phyloP scores from a whole-genome alignment of 2,797 vertebrate genomes.

The Ctenosaura bakeri region DNA sequence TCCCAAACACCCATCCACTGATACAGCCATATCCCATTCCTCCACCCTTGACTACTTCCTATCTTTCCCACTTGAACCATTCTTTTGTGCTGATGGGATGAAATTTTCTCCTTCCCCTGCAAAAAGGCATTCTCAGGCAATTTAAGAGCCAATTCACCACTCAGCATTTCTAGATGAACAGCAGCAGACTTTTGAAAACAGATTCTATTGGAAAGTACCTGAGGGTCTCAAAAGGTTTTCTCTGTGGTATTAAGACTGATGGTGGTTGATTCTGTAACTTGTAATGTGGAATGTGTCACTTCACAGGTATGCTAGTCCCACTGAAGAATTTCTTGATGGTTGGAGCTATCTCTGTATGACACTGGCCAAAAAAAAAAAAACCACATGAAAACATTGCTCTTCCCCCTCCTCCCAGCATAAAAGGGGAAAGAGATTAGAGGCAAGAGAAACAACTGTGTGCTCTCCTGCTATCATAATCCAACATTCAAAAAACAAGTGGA shows the following conservation, averaged over 20 bases:
- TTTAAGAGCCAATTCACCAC: not conserved
- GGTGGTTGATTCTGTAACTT: not conserved
- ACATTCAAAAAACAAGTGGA: not conserved
- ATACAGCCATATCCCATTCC: not conserved
- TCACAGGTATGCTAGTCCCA: not conserved
- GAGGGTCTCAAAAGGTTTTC: not conserved
- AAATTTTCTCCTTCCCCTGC: not conserved
- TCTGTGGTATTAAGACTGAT: not conserved
- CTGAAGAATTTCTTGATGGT: not conserved
- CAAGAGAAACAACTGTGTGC: not conserved
- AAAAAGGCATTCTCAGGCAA: not conserved
- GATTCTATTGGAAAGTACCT: not conserved
- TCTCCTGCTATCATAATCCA: not conserved
- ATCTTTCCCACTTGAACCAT: not conserved
- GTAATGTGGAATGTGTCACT: not conserved
- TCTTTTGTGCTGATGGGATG: not conserved
- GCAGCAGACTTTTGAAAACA: not conserved
- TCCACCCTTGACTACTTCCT: not conserved
- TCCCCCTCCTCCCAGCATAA: not conserved
- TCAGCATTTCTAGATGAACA: not conserved
- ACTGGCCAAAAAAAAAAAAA: not conserved
- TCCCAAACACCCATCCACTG: not conserved
- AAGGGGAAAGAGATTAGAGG: not conserved
- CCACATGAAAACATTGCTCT: not conserved
- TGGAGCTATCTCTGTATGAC: not conserved